Percentiles rank a stretch among this genome's conserved stretches.
These are phyloP conservation scores for Pandion haliaetus DNA, from an alignment of 2,113 vertebrate genomes.

Conservation along the genomic window DNA sequence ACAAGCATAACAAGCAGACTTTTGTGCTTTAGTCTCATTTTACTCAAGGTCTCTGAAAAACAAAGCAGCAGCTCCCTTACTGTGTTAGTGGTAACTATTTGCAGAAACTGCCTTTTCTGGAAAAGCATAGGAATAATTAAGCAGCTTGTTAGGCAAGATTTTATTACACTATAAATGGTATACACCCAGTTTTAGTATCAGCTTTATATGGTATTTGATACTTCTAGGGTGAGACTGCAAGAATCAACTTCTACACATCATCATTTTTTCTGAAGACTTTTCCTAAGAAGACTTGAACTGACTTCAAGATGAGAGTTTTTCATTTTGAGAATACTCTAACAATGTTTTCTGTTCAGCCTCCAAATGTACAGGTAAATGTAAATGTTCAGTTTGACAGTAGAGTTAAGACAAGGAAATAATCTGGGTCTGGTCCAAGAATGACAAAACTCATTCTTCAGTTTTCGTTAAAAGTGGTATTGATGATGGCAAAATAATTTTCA, in stretches of 20 bases:
- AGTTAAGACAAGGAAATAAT: neutral
- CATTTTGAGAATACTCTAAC: neutral
- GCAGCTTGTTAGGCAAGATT: neutral
- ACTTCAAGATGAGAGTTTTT: neutral
- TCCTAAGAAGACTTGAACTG: neutral
- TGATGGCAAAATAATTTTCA: neutral
- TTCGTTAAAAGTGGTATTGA: neutral
- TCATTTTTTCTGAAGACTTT: neutral
- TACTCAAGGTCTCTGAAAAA: neutral
- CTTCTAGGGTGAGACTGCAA: neutral
- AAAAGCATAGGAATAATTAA: neutral
- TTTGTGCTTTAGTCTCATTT: neutral
- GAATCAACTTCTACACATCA: neutral
- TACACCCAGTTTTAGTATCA: neutral
- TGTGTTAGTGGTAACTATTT: neutral
- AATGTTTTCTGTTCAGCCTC: neutral
- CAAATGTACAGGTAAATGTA: neutral
- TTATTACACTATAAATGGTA: neutral
- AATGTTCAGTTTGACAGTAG: accelerated
- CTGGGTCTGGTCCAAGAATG: neutral
- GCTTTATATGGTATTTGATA: neutral
- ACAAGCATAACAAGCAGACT: neutral
- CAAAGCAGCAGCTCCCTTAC: neutral
- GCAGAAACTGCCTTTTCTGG: neutral
- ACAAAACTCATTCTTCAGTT: neutral